Evolutionary conservation across 2,797 vertebrate genomes (phyloP), one percentile per base, ranked within the genome.

Genomic region (Acanthurus leucopareius): DNA sequence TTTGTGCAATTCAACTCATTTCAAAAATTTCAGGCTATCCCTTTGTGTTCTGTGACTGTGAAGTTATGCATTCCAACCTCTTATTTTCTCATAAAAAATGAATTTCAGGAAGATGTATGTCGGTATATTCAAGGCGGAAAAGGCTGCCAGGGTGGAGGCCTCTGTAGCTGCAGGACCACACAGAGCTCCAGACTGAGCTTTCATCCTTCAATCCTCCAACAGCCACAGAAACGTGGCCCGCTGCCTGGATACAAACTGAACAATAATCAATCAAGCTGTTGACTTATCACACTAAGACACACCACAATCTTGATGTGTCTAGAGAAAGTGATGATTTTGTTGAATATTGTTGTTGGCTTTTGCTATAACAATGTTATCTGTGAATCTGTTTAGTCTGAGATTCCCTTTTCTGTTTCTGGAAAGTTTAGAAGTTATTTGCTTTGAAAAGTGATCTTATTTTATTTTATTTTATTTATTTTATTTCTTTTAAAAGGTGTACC

Each of bases 241-340:
- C 69, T 78, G 82, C 86, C 80, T 89, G 81, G 73, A 91, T n/a
- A 20, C 67, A 84, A 82, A 80, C 72, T 44, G 62, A 91, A 83
- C 82, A 72, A 73, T 82, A 86, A 93, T 93, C 88, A 89, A 86
- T 91, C 91, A 89, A 76, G 35, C 71, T 63, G 57, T 61, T 72
- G 85, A 77, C 79, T 54, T 58, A 79, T 84, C 79, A 4, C 8
- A 77, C 81, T 85, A 87, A 89, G 72, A 82, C 80, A 80, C 71
- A 77, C 73, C 61, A 68, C 75, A 81, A 76, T 58, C 65, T 45
- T 42, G 65, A 45, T 72, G 54, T 42, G 62, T 79, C 42, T 25
- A 4, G 7, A 75, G 35, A 69, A 69, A 76, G 65, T 65, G 28
- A 73, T 75, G 44, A 45, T 63, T 73, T 72, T 69, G 49, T 73